phyloP scores from a whole-genome alignment of 2,113 vertebrate genomes.

The Pheucticus melanocephalus region DNA sequence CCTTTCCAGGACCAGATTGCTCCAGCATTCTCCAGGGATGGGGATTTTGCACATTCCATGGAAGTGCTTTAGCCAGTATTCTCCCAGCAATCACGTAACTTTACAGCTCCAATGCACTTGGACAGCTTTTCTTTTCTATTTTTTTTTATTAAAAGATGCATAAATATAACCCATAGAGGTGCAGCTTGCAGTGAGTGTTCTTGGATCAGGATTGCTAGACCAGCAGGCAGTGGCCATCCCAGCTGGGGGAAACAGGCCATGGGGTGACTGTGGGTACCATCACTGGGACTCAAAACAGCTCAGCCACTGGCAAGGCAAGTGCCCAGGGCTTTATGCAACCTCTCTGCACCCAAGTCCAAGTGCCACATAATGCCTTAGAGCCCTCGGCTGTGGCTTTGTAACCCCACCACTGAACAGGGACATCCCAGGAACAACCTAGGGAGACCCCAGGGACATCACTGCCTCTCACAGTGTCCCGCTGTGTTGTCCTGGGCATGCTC shows the following conservation, averaged over 20 bases:
- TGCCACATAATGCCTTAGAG: neutral
- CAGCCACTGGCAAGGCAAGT: neutral
- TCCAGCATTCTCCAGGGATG: neutral
- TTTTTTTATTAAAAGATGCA: neutral
- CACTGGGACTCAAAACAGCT: neutral
- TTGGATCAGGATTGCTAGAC: neutral
- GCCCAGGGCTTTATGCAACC: neutral
- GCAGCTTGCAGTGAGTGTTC: neutral
- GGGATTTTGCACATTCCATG: neutral
- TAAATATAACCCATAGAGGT: accelerated
- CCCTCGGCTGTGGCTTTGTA: neutral
- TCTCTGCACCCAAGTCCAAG: neutral
- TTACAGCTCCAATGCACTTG: neutral
- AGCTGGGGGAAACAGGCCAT: neutral
- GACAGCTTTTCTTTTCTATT: neutral
- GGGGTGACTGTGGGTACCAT: neutral
- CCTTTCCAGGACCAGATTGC: neutral
- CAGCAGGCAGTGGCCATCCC: neutral
- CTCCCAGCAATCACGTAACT: neutral
- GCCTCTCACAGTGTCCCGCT: neutral
- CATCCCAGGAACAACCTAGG: neutral
- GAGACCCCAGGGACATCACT: neutral
- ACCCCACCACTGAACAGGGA: neutral
- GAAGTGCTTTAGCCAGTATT: neutral
- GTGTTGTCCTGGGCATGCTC: neutral